A percentile compares a stretch with the other conserved stretches of the same genome.
Conservation (phyloP, 1,140 invertebrate genomes). For the Pissodes strobi region DNA sequence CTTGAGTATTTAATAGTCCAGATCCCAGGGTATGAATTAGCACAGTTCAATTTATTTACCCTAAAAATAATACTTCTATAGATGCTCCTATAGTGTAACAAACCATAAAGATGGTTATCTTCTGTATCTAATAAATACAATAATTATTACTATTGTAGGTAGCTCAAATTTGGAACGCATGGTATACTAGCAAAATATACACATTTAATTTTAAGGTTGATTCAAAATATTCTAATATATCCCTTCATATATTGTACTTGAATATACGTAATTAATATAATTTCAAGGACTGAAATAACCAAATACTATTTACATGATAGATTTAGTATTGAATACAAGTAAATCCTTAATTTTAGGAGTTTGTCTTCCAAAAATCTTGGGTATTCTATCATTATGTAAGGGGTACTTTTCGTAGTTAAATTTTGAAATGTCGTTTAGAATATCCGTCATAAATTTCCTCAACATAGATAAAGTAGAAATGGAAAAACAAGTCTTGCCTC, state of each 20-base stretch:
- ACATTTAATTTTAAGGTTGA: background rate
- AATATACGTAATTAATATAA: slow-evolving; percentile 23
- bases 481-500: too few species aligned
- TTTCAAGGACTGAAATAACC: slow-evolving; percentile 15
- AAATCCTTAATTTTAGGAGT: background rate
- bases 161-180: background rate
- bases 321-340: background rate
- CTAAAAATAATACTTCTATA: too few species aligned
- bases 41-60: too few species aligned
- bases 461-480: too few species aligned
- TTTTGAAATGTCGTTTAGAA: background rate
- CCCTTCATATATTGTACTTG: slow-evolving; percentile 4
- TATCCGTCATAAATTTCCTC: too few species aligned
- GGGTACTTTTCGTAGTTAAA: too few species aligned
- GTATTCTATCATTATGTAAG: background rate
- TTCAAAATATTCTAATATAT: background rate
- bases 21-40: too few species aligned
- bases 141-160: too few species aligned
- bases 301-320: slow-evolving; percentile 6
- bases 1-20: too few species aligned
- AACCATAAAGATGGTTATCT: too few species aligned
- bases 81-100: too few species aligned
- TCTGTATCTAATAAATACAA: too few species aligned
- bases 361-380: slow-evolving; percentile 11
- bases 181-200: slow-evolving; percentile 3